A percentile compares a stretch with the other conserved stretches of the same genome.
Evolutionary conservation across 1,140 invertebrate species (phyloP).

Genomic region (Drosophila orosa): DNA sequence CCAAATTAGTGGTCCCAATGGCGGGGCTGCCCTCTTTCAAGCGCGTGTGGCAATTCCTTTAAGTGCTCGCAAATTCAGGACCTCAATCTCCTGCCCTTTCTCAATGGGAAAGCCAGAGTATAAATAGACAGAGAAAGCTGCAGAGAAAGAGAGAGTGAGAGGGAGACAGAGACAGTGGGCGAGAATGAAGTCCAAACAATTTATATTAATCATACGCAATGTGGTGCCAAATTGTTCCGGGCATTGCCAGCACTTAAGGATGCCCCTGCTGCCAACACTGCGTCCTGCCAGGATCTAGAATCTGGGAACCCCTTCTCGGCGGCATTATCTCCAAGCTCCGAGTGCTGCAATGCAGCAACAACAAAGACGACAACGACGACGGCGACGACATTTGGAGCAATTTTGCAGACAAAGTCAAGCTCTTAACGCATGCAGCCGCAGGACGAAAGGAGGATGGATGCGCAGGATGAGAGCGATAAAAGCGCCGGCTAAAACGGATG

Average conservation of each 20-base stretch:
- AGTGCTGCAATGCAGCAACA: constrained; percentile 16
- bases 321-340: constrained; percentile 20
- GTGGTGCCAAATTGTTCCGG: constrained; percentile 70
- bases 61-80: constrained; percentile 33
- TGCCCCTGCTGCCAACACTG: background rate
- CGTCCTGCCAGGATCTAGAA: constrained; percentile 4
- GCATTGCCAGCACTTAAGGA: constrained; percentile 49
- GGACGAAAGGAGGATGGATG: constrained; percentile 7
- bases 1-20: background rate
- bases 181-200: constrained; percentile 57
- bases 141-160: background rate
- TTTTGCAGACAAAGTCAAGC: constrained; percentile 32
- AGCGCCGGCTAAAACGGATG: constrained; percentile 42
- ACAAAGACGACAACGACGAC: background rate
- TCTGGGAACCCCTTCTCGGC: constrained; percentile 3
- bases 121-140: too few relatives aligned
- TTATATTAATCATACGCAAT: constrained; percentile 76
- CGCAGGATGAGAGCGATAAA: constrained; percentile 37
- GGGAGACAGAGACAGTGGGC: background rate
- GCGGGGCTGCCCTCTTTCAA: background rate
- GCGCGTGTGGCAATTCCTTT: constrained; percentile 13
- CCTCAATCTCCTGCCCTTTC: background rate
- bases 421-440: constrained; percentile 42
- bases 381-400: constrained; percentile 26
- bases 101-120: constrained; percentile 15